These are phyloP conservation scores for Platanista minor DNA, from an alignment of 2,113 vertebrate genomes.

Conservation along the genomic window DNA sequence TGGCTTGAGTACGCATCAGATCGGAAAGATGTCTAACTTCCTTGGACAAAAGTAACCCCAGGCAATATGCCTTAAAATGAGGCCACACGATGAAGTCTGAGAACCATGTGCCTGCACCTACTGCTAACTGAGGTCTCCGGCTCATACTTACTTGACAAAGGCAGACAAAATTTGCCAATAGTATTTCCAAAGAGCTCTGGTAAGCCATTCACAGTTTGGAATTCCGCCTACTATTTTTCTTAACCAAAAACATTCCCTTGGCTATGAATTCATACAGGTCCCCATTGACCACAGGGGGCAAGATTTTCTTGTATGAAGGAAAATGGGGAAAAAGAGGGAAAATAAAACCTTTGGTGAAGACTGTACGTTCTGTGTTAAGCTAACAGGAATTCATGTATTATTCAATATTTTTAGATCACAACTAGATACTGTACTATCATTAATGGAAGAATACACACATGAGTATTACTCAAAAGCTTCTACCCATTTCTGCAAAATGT, in stretches of 20 bases:
- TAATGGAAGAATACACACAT: neutral
- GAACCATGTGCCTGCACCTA: neutral
- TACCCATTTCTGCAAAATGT: slow-evolving; percentile 14
- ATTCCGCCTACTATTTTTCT: slow-evolving; percentile 23
- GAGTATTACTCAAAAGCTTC: neutral
- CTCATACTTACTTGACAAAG: neutral
- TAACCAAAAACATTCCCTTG: neutral
- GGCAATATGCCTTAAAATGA: neutral
- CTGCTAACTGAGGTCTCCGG: neutral
- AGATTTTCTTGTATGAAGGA: neutral
- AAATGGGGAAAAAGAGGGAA: neutral
- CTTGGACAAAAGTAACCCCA: neutral
- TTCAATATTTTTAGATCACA: slow-evolving; percentile 32
- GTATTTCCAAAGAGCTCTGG: neutral
- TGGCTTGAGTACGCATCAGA: neutral
- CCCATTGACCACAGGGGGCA: neutral
- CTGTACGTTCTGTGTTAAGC: neutral
- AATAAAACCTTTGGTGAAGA: neutral
- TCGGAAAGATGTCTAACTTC: neutral
- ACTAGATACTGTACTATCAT: neutral
- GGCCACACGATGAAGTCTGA: neutral
- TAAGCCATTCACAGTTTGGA: neutral
- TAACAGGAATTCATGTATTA: slow-evolving; percentile 41
- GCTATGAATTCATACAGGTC: neutral
- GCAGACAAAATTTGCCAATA: neutral